phyloP scores from a whole-genome alignment of 2,113 vertebrate species.

The Enhydra lutris region DNA sequence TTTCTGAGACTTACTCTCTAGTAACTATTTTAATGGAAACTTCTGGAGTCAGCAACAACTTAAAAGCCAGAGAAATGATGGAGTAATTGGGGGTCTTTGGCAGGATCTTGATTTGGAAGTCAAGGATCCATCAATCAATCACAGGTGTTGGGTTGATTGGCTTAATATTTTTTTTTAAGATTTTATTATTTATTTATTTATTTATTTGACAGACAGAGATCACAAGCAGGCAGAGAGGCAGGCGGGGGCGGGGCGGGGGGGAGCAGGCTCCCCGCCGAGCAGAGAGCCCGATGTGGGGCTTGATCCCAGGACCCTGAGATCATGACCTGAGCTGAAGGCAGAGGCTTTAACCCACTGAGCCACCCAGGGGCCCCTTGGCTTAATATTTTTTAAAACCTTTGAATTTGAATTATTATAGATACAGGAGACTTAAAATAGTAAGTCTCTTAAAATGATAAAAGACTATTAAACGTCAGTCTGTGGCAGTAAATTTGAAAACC shows the following conservation, averaged over 20 bases:
- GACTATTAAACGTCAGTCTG: background rate
- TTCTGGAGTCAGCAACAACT: background rate
- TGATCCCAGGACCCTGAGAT: too few species aligned
- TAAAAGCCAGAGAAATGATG: background rate
- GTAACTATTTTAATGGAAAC: background rate
- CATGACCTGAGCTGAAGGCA: too few species aligned
- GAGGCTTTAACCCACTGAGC: too few species aligned
- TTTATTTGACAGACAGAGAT: too few species aligned
- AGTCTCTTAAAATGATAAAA: background rate
- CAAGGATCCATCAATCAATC: background rate
- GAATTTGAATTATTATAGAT: background rate
- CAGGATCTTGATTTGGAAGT: background rate
- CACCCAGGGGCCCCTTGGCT: background rate
- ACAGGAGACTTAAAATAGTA: background rate
- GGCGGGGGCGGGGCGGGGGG: too few species aligned
- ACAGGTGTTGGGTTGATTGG: background rate
- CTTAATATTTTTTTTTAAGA: background rate
- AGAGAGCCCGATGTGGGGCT: too few species aligned
- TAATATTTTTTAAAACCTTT: slow-evolving; percentile 9
- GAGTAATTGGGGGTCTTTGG: background rate
- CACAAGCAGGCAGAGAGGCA: too few species aligned
- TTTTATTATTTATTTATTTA: too few species aligned
- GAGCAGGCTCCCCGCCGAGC: too few species aligned
- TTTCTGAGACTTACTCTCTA: background rate
- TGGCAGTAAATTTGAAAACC: background rate